A percentile compares a stretch with the other conserved stretches of the same genome.
phyloP scores from a whole-genome alignment of 35 echinoderm and acorn worm species.

The Strongylocentrotus purpuratus region DNA sequence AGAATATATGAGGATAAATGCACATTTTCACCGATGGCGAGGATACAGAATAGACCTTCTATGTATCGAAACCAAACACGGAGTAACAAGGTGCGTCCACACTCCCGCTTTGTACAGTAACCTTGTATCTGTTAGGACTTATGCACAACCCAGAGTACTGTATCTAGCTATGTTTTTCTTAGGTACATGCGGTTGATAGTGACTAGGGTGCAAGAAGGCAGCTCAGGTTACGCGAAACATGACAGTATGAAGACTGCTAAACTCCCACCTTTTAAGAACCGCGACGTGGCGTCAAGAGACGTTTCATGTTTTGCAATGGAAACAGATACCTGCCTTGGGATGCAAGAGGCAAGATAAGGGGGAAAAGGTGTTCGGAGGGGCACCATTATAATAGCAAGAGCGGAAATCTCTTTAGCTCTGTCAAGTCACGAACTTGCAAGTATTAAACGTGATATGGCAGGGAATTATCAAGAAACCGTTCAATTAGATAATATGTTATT shows the following conservation, averaged over 20 bases:
- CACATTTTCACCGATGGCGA: background rate
- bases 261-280: background rate
- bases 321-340: background rate
- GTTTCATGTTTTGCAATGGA: background rate
- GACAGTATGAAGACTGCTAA: background rate
- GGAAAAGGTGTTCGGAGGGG: background rate
- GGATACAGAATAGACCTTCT: background rate
- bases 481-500: no score
- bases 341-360: background rate
- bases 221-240: background rate
- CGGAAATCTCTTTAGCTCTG: background rate
- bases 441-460: background rate
- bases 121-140: background rate
- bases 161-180: no score
- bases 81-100: background rate
- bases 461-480: background rate
- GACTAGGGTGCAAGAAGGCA: background rate
- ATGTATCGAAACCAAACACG: background rate
- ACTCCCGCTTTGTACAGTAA: background rate
- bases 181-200: background rate
- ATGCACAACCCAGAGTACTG: background rate
- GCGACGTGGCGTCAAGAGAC: background rate
- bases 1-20: background rate
- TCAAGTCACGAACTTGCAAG: no score
- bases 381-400: background rate